A percentile compares a stretch with the other conserved stretches of the same genome.
These are phyloP conservation scores for Phyto melanocephala DNA, from an alignment of 2,888 invertebrate genomes.

Conservation along the genomic window DNA sequence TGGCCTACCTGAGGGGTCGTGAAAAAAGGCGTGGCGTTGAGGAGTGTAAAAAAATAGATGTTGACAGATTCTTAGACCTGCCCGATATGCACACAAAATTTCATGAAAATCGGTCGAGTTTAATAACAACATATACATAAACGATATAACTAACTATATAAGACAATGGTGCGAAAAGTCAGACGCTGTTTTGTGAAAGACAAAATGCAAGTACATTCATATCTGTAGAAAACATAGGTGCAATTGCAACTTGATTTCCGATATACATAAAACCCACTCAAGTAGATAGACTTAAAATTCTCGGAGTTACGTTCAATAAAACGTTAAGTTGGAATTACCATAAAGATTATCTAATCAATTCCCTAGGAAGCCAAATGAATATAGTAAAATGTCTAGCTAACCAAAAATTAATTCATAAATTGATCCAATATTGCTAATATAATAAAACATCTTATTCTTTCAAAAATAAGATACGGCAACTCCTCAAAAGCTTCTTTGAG, in stretches of 20 bases:
- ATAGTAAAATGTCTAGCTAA: too few relatives aligned
- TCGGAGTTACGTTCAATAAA: slow-evolving; percentile 57
- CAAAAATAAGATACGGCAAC: background rate
- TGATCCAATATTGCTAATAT: background rate
- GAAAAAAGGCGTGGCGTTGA: too few relatives aligned
- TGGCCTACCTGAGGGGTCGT: too few relatives aligned
- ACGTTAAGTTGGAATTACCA: slow-evolving; percentile 61
- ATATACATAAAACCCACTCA: slow-evolving; percentile 8
- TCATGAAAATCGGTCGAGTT: too few relatives aligned
- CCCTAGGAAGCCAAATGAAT: too few relatives aligned
- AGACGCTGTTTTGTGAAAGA: slow-evolving; percentile 40
- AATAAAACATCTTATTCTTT: background rate
- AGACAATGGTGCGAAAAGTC: slow-evolving; percentile 53
- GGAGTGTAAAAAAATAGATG: too few relatives aligned
- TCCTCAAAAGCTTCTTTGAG: background rate
- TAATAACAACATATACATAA: slow-evolving; percentile 46
- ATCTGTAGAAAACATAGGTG: slow-evolving; percentile 59
- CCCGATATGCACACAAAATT: too few relatives aligned
- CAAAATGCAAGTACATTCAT: slow-evolving; percentile 47
- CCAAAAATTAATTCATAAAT: too few relatives aligned
- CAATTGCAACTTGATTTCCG: slow-evolving; percentile 27
- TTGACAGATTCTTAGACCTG: too few relatives aligned
- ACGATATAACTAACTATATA: slow-evolving; percentile 37
- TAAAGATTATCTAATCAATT: slow-evolving; percentile 58
- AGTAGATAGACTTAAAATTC: slow-evolving; percentile 36